A percentile compares a stretch with the other conserved stretches of the same genome.
Conservation (phyloP, 2,888 invertebrate species). For the Ophion costatus region DNA sequence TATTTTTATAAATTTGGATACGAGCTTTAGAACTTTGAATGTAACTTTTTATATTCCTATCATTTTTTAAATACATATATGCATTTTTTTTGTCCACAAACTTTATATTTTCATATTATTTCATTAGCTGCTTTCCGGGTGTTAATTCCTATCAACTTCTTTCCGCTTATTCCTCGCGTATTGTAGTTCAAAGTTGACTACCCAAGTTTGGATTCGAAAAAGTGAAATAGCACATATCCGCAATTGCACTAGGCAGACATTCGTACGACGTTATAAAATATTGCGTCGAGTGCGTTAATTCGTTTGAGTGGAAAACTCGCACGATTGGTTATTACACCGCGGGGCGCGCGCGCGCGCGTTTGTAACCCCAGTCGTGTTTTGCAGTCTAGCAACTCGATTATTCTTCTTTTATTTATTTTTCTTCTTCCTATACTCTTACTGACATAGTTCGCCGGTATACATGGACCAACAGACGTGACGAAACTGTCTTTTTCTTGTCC, state of each 20-base stretch:
- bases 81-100: too few species aligned
- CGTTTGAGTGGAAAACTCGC: constrained; percentile 55
- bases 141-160: neutral
- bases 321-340: constrained; percentile 49
- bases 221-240: constrained; percentile 1
- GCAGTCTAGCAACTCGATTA: constrained; percentile 17
- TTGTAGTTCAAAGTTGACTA: neutral
- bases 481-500: constrained; percentile 45
- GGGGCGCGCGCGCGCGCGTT: constrained; percentile 43
- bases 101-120: neutral
- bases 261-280: constrained; percentile 24
- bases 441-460: constrained; percentile 27
- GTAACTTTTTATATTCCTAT: neutral
- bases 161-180: too few species aligned
- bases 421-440: constrained; percentile 11
- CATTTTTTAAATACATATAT: neutral
- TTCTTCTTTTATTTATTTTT: constrained; percentile 16
- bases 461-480: constrained; percentile 38
- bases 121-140: neutral
- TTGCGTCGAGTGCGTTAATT: constrained; percentile 29
- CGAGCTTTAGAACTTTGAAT: too few species aligned
- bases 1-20: too few species aligned
- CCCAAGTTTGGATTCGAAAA: neutral
- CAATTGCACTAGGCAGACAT: neutral
- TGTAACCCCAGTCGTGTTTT: constrained; percentile 26